Percentiles rank a stretch among this genome's conserved stretches.
Evolutionary conservation across 2,888 invertebrate genomes (phyloP).

Genomic region (Leptodirus hochenwartii): DNA sequence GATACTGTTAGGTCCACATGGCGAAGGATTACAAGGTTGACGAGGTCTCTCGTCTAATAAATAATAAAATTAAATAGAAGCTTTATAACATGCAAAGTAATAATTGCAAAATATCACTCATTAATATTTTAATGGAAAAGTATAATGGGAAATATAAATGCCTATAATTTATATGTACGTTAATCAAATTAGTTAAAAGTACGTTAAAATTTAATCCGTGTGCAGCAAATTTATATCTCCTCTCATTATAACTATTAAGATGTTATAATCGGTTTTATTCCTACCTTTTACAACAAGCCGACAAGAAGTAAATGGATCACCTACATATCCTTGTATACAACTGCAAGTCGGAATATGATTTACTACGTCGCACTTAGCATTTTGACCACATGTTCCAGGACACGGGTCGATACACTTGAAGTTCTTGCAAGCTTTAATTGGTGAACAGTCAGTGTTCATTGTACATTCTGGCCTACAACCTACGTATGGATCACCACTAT

Average conservation of each 20-base stretch:
- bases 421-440: conserved; percentile 56
- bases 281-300: conserved; percentile 18
- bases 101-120: too few relatives aligned
- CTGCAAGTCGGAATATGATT: conserved; percentile 71
- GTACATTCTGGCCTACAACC: conserved; percentile 67
- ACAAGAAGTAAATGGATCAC: conserved; percentile 55
- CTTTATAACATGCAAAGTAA: conserved; percentile 7
- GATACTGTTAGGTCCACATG: conserved; percentile 50
- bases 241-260: background rate
- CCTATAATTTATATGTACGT: too few relatives aligned
- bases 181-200: too few relatives aligned
- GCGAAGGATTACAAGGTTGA: conserved; percentile 52
- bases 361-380: conserved; percentile 61
- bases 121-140: too few relatives aligned
- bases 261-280: too few relatives aligned
- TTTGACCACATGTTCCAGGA: conserved; percentile 57
- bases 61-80: too few relatives aligned
- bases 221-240: conserved; percentile 3
- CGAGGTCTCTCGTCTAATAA: conserved; percentile 2
- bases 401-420: conserved; percentile 67
- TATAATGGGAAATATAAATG: too few relatives aligned
- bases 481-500: conserved; percentile 48
- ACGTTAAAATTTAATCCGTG: conserved; percentile 4
- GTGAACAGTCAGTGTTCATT: conserved; percentile 59
- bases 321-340: conserved; percentile 50